phyloP scores from a whole-genome alignment of 2,888 invertebrate species.

The Cancer borealis region DNA sequence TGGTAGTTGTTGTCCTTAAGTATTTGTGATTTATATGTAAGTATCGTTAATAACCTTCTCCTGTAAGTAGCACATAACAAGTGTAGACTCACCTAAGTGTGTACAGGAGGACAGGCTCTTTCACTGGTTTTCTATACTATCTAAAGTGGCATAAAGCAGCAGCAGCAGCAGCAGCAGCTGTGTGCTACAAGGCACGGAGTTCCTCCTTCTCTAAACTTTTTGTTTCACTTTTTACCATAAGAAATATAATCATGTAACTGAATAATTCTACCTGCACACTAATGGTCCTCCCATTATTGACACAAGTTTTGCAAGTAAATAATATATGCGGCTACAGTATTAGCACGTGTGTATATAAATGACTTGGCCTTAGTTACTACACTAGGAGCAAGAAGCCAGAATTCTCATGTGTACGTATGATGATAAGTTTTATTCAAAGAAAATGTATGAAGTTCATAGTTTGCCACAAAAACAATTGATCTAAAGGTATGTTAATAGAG shows the following conservation, averaged over 20 bases:
- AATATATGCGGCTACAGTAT: background rate
- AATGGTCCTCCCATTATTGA: background rate
- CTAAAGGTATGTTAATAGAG: background rate
- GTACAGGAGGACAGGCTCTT: background rate
- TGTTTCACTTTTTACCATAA: no score
- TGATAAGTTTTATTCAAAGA: background rate
- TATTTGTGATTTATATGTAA: no score
- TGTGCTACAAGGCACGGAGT: background rate
- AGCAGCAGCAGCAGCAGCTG: background rate
- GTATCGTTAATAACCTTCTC: no score
- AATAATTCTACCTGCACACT: background rate
- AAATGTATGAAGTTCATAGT: background rate
- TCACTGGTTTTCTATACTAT: background rate
- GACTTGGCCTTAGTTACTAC: background rate
- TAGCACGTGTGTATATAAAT: background rate
- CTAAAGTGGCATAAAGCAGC: background rate
- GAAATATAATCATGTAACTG: no score
- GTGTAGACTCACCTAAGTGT: no score
- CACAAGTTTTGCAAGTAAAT: background rate
- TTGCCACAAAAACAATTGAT: background rate
- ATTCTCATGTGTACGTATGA: background rate
- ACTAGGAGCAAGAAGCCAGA: background rate
- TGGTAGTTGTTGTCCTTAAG: no score
- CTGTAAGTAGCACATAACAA: no score
- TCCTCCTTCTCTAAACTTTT: background rate